phyloP scores from a whole-genome alignment of 2,888 invertebrate species.

The Mythimna pallens region DNA sequence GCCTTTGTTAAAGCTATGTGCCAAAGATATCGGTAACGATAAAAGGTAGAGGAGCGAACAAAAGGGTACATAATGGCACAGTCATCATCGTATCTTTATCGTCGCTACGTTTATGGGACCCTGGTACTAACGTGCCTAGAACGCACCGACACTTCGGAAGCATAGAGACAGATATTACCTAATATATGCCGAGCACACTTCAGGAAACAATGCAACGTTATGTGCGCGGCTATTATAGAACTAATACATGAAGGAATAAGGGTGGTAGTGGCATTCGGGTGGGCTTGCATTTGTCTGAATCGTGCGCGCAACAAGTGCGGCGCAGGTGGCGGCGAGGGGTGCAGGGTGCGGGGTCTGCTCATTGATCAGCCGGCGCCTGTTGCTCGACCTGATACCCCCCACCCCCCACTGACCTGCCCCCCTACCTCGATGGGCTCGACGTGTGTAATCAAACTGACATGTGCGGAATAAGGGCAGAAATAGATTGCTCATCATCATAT shows the following conservation, averaged over 20 bases:
- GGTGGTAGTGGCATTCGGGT: constrained; percentile 38
- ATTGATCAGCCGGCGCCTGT: constrained; percentile 88
- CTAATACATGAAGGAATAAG: constrained; percentile 37
- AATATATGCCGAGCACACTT: constrained; percentile 57
- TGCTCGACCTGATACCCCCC: constrained; percentile 77
- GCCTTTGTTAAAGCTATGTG: constrained; percentile 52
- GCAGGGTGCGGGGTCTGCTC: constrained; percentile 74
- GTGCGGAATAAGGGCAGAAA: constrained; percentile 62
- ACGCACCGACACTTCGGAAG: constrained; percentile 47
- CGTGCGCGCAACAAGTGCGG: constrained; percentile 89
- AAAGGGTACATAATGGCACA: constrained; percentile 59
- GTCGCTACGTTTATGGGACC: constrained; percentile 59
- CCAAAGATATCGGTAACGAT: constrained; percentile 55
- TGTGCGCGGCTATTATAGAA: constrained; percentile 47
- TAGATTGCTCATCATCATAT: constrained; percentile 60
- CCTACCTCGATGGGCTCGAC: constrained; percentile 58
- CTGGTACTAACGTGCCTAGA: constrained; percentile 55
- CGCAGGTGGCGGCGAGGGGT: constrained; percentile 77
- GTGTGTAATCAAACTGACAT: constrained; percentile 79
- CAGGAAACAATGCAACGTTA: constrained; percentile 63
- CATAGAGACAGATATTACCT: constrained; percentile 52
- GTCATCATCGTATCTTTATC: constrained; percentile 71
- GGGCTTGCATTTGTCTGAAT: constrained; percentile 68
- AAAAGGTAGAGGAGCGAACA: constrained; percentile 59
- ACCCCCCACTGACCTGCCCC: constrained; percentile 66